Conservation (phyloP, 1,140 invertebrate genomes). For the Wiebesia pumilae region DNA sequence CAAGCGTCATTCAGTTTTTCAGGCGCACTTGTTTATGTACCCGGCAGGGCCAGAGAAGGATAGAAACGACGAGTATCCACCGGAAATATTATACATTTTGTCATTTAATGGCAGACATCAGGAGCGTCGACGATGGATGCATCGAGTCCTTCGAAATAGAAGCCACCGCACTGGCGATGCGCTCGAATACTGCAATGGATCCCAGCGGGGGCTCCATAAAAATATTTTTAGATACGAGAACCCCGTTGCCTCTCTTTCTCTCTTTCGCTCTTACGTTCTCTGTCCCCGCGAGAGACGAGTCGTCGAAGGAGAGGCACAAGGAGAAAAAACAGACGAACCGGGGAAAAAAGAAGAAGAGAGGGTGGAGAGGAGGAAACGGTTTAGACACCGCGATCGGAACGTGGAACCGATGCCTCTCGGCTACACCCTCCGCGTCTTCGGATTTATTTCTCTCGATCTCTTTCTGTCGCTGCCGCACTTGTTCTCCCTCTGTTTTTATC, state of each 20-base stretch:
- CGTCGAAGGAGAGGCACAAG: neutral
- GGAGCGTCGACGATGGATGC: slow-evolving; percentile 56
- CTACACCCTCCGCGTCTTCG: slow-evolving; percentile 52
- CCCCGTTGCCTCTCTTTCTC: slow-evolving; percentile 31
- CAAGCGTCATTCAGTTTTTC: slow-evolving; percentile 44
- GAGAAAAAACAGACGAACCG: slow-evolving; percentile 56
- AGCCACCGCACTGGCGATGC: slow-evolving; percentile 51
- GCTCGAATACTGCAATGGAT: slow-evolving; percentile 57
- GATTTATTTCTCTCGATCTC: slow-evolving; percentile 47
- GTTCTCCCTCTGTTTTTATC: slow-evolving; percentile 17
- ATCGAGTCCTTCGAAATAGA: slow-evolving; percentile 66
- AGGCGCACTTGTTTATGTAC: slow-evolving; percentile 47
- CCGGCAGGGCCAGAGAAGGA: neutral
- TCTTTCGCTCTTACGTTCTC: slow-evolving; percentile 30
- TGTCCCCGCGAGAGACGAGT: slow-evolving; percentile 29
- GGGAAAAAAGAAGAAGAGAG: slow-evolving; percentile 57
- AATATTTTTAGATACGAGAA: slow-evolving; percentile 72
- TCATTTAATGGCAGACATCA: slow-evolving; percentile 57
- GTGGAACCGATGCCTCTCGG: slow-evolving; percentile 62
- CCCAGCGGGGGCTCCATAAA: slow-evolving; percentile 73
- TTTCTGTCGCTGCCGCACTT: slow-evolving; percentile 25
- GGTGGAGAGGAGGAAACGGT: slow-evolving; percentile 64
- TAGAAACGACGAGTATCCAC: slow-evolving; percentile 23
- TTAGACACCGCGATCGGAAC: slow-evolving; percentile 62
- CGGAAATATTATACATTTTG: slow-evolving; percentile 60